Evolutionary conservation across 2,888 invertebrate species (phyloP).

Genomic region (Drosophila lacicola): DNA sequence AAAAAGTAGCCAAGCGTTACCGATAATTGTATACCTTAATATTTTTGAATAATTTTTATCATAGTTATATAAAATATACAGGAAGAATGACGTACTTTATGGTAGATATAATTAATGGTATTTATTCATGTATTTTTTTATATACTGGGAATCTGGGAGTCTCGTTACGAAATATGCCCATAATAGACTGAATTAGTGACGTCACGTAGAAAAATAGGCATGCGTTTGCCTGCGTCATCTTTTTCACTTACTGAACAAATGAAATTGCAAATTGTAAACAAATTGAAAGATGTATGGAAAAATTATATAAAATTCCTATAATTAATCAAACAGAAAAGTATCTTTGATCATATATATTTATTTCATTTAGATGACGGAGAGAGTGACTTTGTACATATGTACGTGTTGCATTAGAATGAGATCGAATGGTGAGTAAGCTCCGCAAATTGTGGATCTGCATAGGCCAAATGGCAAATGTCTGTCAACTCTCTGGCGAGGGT

Average conservation of each 20-base stretch:
- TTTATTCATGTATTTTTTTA: no score
- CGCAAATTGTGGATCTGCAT: neutral
- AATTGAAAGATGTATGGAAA: neutral
- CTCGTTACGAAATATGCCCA: no score
- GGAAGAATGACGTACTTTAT: no score
- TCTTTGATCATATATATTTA: neutral
- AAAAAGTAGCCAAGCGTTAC: no score
- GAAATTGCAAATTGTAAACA: neutral
- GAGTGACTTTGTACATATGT: neutral
- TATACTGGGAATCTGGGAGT: no score
- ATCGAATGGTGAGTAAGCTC: slow-evolving; percentile 5
- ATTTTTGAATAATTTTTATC: no score
- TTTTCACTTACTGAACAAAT: neutral
- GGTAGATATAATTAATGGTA: no score
- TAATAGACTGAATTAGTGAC: neutral
- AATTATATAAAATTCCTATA: no score
- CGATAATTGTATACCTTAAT: no score
- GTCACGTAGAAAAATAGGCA: neutral
- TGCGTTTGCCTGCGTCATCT: neutral
- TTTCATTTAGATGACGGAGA: neutral
- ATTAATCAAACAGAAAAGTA: neutral
- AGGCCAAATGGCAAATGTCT: neutral
- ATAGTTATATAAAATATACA: no score
- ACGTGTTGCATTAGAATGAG: neutral
- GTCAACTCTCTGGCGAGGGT: slow-evolving; percentile 24